These are phyloP conservation scores for Epizoanthus fatuus DNA, from an alignment of 92 coral and sea anemone genomes.

Conservation along the genomic window DNA sequence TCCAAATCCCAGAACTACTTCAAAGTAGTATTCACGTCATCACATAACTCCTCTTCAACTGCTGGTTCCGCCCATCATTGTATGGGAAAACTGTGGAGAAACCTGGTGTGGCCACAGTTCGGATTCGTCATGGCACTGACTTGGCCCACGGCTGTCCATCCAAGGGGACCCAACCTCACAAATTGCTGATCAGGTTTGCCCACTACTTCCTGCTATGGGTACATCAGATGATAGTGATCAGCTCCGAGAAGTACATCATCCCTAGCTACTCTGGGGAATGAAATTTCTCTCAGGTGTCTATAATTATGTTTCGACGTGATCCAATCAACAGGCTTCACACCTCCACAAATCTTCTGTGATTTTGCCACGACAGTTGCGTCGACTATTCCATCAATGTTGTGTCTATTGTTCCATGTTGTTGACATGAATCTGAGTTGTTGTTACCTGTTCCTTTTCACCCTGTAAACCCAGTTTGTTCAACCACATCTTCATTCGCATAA, in stretches of 20 bases:
- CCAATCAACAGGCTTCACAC: conserved; percentile 72
- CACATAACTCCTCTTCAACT: not conserved
- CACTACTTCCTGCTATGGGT: conserved; percentile 47
- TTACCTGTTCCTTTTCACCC: conserved; percentile 42
- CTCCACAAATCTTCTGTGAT: conserved; percentile 64
- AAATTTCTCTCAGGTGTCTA: conserved; percentile 54
- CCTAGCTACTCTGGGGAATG: conserved; percentile 54
- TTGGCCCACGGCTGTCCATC: conserved; percentile 74
- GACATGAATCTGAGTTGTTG: conserved; percentile 63
- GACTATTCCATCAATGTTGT: conserved; percentile 63
- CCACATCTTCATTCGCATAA: conserved; percentile 73
- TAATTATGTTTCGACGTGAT: conserved; percentile 48
- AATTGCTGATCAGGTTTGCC: conserved; percentile 54
- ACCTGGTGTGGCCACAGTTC: conserved; percentile 42
- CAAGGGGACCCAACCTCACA: conserved; percentile 61
- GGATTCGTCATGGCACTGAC: not conserved
- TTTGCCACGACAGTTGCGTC: conserved; percentile 58
- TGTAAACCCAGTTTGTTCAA: conserved; percentile 56
- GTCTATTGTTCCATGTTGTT: conserved; percentile 54
- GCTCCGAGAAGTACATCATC: conserved; percentile 68
- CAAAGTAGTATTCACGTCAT: conserved; percentile 33
- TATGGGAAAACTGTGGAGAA: conserved; percentile 61
- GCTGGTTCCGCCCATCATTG: conserved; percentile 19
- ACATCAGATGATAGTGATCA: conserved; percentile 61
- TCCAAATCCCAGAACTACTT: conserved; percentile 78